Percentiles rank a stretch among this genome's conserved stretches.
These are phyloP conservation scores for Gopherus flavomarginatus DNA, from an alignment of 2,113 vertebrate species.

Conservation along the genomic window DNA sequence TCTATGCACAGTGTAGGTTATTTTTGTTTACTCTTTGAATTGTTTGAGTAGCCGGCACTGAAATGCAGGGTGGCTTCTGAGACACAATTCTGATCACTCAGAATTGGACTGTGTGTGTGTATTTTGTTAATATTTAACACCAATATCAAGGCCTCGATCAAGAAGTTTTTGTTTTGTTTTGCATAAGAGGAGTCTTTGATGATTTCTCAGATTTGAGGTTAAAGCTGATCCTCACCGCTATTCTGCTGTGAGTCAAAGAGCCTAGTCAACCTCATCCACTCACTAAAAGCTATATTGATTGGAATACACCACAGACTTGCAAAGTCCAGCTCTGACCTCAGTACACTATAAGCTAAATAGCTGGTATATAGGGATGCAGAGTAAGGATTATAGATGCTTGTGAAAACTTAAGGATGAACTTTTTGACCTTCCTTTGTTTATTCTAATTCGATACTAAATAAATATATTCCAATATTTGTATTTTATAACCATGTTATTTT, in stretches of 20 bases:
- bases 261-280: not conserved
- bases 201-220: not conserved
- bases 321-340: not conserved
- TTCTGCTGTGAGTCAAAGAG: not conserved
- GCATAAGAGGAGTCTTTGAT: not conserved
- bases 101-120: not conserved
- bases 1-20: fast-evolving
- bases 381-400: not conserved
- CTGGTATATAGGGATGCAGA: not conserved
- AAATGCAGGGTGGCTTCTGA: not conserved
- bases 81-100: not conserved
- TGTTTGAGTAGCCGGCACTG: not conserved
- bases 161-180: not conserved
- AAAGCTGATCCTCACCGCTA: not conserved
- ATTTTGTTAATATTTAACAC: not conserved
- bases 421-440: not conserved
- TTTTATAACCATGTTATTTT: not conserved
- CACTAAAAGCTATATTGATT: not conserved
- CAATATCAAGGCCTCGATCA: not conserved
- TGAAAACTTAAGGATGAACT: not conserved
- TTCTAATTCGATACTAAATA: not conserved
- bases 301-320: not conserved
- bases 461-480: not conserved
- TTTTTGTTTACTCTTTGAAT: not conserved
- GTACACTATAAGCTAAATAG: not conserved